A percentile compares a stretch with the other conserved stretches of the same genome.
Conservation (phyloP, 2,797 vertebrate genomes). For the Anguilla pacifica region DNA sequence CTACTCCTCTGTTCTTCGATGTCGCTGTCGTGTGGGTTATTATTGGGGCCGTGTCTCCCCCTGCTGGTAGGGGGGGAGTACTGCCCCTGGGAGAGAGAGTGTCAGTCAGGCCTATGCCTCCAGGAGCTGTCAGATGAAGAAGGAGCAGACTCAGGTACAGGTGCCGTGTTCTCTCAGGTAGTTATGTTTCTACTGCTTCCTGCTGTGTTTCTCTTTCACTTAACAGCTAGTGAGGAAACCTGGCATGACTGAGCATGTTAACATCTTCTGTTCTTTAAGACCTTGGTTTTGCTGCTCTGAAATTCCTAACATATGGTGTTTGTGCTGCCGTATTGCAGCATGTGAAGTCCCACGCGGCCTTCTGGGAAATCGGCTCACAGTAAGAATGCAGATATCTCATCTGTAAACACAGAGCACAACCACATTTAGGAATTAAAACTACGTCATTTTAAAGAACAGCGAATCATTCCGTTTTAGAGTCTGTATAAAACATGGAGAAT, state of each 20-base stretch:
- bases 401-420: not conserved
- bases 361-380: not conserved
- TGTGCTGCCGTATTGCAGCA: not conserved
- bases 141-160: slow-evolving; percentile 88
- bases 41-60: slow-evolving; percentile 76
- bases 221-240: slow-evolving; percentile 38
- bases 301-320: not conserved
- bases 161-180: slow-evolving; percentile 71
- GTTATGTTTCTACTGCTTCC: slow-evolving; percentile 55
- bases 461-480: not conserved
- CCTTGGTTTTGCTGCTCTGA: not conserved
- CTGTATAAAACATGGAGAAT: not conserved
- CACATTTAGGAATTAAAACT: no score
- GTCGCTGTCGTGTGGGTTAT: slow-evolving; percentile 48
- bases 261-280: slow-evolving; percentile 16
- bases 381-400: not conserved
- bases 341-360: not conserved
- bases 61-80: slow-evolving; percentile 93
- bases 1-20: slow-evolving; percentile 25
- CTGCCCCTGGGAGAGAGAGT: slow-evolving; percentile 90
- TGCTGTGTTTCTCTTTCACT: slow-evolving; percentile 26
- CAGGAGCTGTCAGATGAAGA: slow-evolving; percentile 86
- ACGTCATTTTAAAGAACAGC: not conserved
- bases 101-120: slow-evolving; percentile 89
- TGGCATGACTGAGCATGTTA: slow-evolving; percentile 43